Conservation (phyloP, 2,797 vertebrate genomes). For the Pterois miles region DNA sequence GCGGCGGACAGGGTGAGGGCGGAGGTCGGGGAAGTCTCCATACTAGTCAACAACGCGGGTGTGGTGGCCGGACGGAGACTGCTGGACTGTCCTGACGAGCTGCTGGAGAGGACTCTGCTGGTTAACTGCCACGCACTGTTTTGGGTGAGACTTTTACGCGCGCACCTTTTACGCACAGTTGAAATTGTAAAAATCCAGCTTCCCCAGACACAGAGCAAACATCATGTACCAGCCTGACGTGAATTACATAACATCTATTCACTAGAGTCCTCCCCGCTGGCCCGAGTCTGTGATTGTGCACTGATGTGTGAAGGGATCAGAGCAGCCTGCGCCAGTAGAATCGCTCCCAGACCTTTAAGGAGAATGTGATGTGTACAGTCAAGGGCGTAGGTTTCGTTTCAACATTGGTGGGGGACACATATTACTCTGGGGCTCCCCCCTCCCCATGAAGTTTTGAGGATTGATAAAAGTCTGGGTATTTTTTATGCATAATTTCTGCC, state of each 20-base stretch:
- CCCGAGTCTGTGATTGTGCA: constrained; percentile 36
- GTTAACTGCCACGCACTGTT: constrained; percentile 84
- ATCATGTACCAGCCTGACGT: background rate
- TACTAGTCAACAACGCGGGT: constrained; percentile 81
- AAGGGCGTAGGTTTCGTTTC: too few species aligned
- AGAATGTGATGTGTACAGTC: too few species aligned
- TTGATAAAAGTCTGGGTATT: too few species aligned
- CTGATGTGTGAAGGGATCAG: constrained; percentile 51
- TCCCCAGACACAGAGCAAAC: background rate
- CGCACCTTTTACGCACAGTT: constrained; percentile 15
- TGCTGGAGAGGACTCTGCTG: constrained; percentile 79
- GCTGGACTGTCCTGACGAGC: constrained; percentile 81
- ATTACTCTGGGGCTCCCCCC: too few species aligned
- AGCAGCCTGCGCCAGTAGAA: background rate
- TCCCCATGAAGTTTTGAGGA: rapidly evolving
- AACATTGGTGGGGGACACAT: too few species aligned
- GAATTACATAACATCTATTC: constrained; percentile 52
- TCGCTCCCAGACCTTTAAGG: too few species aligned
- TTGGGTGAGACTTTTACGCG: constrained; percentile 69
- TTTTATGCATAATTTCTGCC: too few species aligned
- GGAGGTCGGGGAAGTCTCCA: constrained; percentile 77
- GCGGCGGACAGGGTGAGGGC: constrained; percentile 66
- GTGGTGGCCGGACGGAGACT: constrained; percentile 76
- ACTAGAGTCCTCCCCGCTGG: background rate
- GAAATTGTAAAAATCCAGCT: background rate